phyloP scores from a whole-genome alignment of 2,888 invertebrate genomes.

The Itoplectis maculator region DNA sequence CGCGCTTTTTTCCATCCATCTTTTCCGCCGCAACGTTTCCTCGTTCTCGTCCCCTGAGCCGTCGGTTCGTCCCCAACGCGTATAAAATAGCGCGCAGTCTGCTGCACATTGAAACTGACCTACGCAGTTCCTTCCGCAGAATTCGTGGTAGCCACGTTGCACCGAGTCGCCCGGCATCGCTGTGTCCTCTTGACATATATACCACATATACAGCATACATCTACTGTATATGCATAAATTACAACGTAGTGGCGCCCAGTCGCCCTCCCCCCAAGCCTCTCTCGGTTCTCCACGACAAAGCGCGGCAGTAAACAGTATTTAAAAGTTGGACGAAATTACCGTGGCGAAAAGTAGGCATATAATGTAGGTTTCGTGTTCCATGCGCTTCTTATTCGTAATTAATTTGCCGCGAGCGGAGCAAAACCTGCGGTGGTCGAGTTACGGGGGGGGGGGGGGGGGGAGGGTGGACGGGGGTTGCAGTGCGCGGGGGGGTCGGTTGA shows the following conservation, averaged over 20 bases:
- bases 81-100: not conserved
- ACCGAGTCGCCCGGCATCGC: not conserved
- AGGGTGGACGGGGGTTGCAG: too few relatives aligned
- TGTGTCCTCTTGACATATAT: too few relatives aligned
- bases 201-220: not conserved
- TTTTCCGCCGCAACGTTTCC: not conserved
- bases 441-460: not conserved
- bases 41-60: not conserved
- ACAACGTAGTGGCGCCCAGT: not conserved
- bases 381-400: slow-evolving; percentile 74
- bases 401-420: slow-evolving; percentile 67
- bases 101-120: not conserved
- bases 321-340: slow-evolving; percentile 71
- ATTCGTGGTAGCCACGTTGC: not conserved
- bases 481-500: slow-evolving; percentile 15
- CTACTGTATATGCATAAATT: not conserved
- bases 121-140: not conserved
- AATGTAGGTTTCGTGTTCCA: slow-evolving; percentile 74
- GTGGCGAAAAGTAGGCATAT: slow-evolving; percentile 67
- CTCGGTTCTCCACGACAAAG: slow-evolving; percentile 29
- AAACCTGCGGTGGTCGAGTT: too few relatives aligned
- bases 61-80: not conserved
- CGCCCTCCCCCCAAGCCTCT: not conserved
- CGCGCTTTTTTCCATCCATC: not conserved
- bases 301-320: slow-evolving; percentile 69